Evolutionary conservation across 2,113 vertebrate species (phyloP), one percentile per base, ranked within the genome.

Genomic region (Gadus chalcogrammus): DNA sequence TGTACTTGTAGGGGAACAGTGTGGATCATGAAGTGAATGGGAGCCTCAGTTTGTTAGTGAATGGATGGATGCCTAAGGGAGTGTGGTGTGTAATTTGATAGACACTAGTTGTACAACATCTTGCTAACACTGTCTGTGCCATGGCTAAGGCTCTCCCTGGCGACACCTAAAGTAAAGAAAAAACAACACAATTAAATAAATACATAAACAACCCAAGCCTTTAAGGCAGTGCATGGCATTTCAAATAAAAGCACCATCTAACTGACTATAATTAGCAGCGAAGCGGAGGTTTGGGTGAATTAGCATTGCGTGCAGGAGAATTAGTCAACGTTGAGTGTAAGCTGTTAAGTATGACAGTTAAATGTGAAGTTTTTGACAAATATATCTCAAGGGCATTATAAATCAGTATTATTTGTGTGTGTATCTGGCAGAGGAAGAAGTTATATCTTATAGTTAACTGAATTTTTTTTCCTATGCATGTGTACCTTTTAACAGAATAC

Each of bases 201-300:
- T 48, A 48, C 42, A 48, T 48, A 48, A 48, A 48, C 42, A 61
- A 20, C 22, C 9, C 38, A 77, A 22, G 16, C 79, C 79, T 80
- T 71, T 12, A 69, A 83, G 79, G 77, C 71, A 61, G 60, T 70
- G 64, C 70, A 67, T 85, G 85, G 79, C 82, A 74, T 71, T 71
- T 56, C 65, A 78, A 82, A 86, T 84, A 74, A 86, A 80, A 74
- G 74, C 76, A 68, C 75, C 65, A 24, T 3, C 76, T 53, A 69
- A 86, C 87, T 88, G 12, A 88, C 83, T 83, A 77, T 88, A 83
- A 90, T 90, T 88, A 87, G 73, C 65, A 52, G 20, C 5, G 79
- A 73, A 67, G 69, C 68, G 69, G 59, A 77, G 80, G 75, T 82
- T 84, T 59, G 60, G 64, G 79, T 70, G 85, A 82, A 87, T 88